Base-by-base conservation (phyloP, 2,113 vertebrate species). In the Malurus cyaneus region DNA sequence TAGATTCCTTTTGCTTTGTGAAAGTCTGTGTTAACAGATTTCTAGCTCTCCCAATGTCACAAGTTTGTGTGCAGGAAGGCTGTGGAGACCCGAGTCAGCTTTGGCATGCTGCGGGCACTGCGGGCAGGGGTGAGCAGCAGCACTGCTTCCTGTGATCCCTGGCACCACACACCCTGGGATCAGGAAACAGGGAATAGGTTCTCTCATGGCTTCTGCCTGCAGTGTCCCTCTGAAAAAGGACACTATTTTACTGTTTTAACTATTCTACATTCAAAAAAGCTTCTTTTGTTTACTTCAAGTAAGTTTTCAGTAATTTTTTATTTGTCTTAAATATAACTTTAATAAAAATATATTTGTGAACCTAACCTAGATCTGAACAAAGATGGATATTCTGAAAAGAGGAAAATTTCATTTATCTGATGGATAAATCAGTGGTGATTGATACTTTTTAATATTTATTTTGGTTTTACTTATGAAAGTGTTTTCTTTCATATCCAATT, bases 91-190 rank as follows among this genome's bases (percentile, higher is more conserved):
- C 11, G 13, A 25, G 23, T 20, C 14, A n/a, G 47, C 19, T 32
- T 12, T 7, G 53, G 32, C 47, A 44, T 0, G 0, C 47, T 2
- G 2, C 7, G 52, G 57, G 42, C 7, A 11, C 5, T 28, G 21
- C 1, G 11, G 39, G 36, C 24, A 52, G 67, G 14, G 2, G 14
- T 16, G 73, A 73, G 23, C 18, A 8, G 46, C 11, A 42, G 12
- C 32, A 1, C 28, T 16, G 14, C 42, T 78, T 20, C 41, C 18
- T 7, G 36, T 8, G 18, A 39, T 21, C 69, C 31, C 21, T 56
- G 25, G 19, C 5, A 13, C 5, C 18, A 5, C 0, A 1, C 18
- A 12, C 12, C 11, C 19, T 26, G 34, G 10, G 8, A 23, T 39
- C 39, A 39, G 39, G 39, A 39, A 39, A 39, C 29, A 39, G 26